Conservation (phyloP, 2,797 vertebrate genomes). For the Pagetopsis macropterus region DNA sequence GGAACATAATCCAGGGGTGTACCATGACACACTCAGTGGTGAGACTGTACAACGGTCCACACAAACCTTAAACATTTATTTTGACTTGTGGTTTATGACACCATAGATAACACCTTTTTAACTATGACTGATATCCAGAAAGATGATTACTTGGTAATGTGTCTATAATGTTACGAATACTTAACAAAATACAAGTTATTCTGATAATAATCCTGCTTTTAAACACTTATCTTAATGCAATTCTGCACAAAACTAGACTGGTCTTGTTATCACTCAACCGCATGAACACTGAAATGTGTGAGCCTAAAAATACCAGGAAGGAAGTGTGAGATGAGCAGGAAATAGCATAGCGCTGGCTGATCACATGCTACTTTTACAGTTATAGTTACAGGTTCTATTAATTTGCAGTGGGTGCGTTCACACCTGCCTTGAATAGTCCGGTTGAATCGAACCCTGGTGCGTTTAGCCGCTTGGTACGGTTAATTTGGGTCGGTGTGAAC, state of each 20-base stretch:
- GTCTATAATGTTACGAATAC: not conserved
- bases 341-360: constrained; percentile 39
- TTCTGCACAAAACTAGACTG: constrained; percentile 37
- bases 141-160: too few relatives aligned
- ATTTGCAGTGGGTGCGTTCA: not conserved
- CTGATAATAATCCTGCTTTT: not conserved
- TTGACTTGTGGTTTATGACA: too few relatives aligned
- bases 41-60: too few relatives aligned
- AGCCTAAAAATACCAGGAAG: constrained; percentile 54
- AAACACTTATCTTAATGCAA: not conserved
- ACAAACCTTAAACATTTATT: too few relatives aligned
- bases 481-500: too few relatives aligned
- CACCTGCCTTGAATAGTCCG: too few relatives aligned
- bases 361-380: constrained; percentile 36
- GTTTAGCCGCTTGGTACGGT: too few relatives aligned
- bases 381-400: constrained; percentile 11
- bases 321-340: constrained; percentile 55
- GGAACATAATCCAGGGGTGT: constrained; percentile 40
- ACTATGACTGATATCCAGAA: too few relatives aligned
- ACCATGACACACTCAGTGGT: constrained; percentile 30
- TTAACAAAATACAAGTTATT: not conserved
- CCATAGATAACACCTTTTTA: too few relatives aligned
- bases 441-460: too few relatives aligned
- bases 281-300: constrained; percentile 44
- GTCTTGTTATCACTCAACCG: constrained; percentile 36